Evolutionary conservation across 2,888 invertebrate species (phyloP), one percentile per base, ranked within the genome.

Genomic region (Plagodis dolabraria): DNA sequence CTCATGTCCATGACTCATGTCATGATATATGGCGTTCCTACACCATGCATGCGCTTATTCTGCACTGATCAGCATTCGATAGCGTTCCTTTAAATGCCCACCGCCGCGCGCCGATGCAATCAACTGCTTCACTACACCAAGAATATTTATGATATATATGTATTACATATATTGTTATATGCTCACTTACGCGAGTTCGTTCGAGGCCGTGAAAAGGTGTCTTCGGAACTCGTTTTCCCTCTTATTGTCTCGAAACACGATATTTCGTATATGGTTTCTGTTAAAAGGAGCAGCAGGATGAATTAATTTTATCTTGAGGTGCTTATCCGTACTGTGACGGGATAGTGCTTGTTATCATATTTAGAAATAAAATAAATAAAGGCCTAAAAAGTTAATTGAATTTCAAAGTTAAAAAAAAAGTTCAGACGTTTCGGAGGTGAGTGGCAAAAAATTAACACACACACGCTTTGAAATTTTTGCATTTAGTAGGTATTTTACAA

Each of bases 1-100:
- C 4, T 22, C 22, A 22, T 22, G 22, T 22, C 22, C 22, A 22
- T 22, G 22, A 22, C 22, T 22, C 22, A 4, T 22, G 22, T 22
- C 22, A 22, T 1, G 22, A 4, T 22, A 22, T 22, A 54, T 63
- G 68, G 60, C 56, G 59, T 53, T 62, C 57, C 61, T 64, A 64
- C 62, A 42, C 54, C 40, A 34, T 48, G 51, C 48, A 42, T 45
- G 47, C 55, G 42, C 46, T 57, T 60, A 44, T 52, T 61, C 58
- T 47, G 48, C 45, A 44, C 47, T 68, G 82, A 86, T 87, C 83
- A 79, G 76, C 79, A 79, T 86, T 88, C 85, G 89, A 89, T 88
- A 83, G 82, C 79, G 79, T 76, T 72, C 79, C 75, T 76, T 79
- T 80, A 79, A 82, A 83, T 83, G 79, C 80, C 80, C 72, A 75